Evolutionary conservation across 2,113 vertebrate genomes (phyloP), one percentile per base, ranked within the genome.

Genomic region (Rhinolophus ferrumequinum): DNA sequence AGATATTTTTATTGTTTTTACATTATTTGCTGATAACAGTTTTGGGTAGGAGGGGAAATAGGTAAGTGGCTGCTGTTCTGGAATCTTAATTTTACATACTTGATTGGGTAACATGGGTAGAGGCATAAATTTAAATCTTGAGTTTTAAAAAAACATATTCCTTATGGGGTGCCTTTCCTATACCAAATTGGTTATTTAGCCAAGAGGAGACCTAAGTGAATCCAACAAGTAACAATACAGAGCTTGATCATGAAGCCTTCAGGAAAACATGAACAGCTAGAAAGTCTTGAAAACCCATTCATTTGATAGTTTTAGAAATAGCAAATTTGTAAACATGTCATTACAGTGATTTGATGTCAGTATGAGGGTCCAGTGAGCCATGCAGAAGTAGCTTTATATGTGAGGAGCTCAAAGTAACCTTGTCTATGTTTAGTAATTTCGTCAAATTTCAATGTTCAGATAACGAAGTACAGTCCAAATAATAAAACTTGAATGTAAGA

Each of bases 251-350:
- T 75, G 26, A 83, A 26, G 33, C 5, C 30, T 76, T 79, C 26
- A 28, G 38, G 19, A 96, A 14, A 92, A 50, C 19, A 15, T 50
- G 41, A 81, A 67, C 15, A 94, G n/a, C 33, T 75, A 58, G 72
- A 52, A 77, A 4, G n/a, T 47, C 54, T 76, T 93, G 73, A 66
- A 95, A 41, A 6, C 2, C 13, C 28, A 33, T 64, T 73, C 35
- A 24, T 80, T 76, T 66, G 58, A 14, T 96, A 66, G n/a, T 70
- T 84, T 67, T 76, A 95, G 38, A 88, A 86, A 24, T 84, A 70
- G 8, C 21, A 30, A 24, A 47, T 79, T 50, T 67, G 18, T 91
- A 50, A 94, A 54, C 6, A 14, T 33, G 33, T 66, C 21, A 22
- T 75, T 18, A 64, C 2, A 30, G 11, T 73, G 47, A 28, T 67